Evolutionary conservation across 2,113 vertebrate species (phyloP), one percentile per base, ranked within the genome.

Genomic region (Probosciger aterrimus): DNA sequence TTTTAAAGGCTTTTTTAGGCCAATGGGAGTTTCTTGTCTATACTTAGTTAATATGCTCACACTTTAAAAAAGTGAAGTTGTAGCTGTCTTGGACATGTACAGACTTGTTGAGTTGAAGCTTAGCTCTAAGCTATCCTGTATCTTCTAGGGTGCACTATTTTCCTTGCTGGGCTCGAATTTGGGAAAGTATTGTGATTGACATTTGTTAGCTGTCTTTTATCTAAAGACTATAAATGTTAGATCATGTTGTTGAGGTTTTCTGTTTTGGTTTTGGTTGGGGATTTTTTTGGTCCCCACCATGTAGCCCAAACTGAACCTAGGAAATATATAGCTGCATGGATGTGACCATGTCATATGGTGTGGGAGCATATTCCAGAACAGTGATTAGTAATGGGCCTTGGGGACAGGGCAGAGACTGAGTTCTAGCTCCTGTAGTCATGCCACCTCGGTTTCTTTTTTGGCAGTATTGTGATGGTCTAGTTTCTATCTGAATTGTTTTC

Each of bases 381-480:
- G 44, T 27, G 44, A 17, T 92, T 95, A 91, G 69, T 95, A 89
- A 95, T 92, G 91, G 89, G 60, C 93, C 89, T 95, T 89, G 93
- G 94, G 89, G 94, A 96, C 91, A 93, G 93, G 89, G 94, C 95
- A 96, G 94, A 84, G 91, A 11, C 86, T 39, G 77, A 73, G 35
- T 86, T 92, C 55, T 70, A 24, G 33, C 49, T 95, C 57, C 62
- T 4, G 1, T 68, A 82, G 77, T 95, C 94, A 93, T 64, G 73
- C 65, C 62, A 84, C 69, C 64, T 75, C 9, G 30, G 35, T 82
- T 93, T 92, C 78, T 85, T 92, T 82, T 89, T 60, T 20, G 60
- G 17, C 50, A 73, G 14, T 57, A n/a, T 52, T 91, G 55, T 41
- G 67, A 78, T 88, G 77, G 31, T 94, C 49, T 64, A 22, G 55